Base-by-base conservation (phyloP, 1,140 invertebrate species). In the Conus betulinus region DNA sequence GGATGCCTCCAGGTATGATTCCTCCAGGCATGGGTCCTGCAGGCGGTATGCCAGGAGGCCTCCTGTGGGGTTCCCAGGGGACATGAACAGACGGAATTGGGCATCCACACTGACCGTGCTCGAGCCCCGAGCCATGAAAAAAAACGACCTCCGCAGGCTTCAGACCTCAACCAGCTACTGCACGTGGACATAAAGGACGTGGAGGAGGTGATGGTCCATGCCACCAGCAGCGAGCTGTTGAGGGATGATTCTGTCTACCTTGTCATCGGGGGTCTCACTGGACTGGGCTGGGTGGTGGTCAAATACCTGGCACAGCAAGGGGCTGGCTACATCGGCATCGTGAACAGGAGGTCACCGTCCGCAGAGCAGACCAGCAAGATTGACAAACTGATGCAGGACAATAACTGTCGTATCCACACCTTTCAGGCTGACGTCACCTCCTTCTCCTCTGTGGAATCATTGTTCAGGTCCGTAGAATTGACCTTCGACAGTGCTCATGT, bases 221-320 rank as follows among this genome's bases (percentile, higher is more conserved):
- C 87, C n/a, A 76, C 78, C 11, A 55, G 60, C 5, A n/a, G 76
- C 13, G 85, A 88, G 20, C 52, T 91, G n/a, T 90, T 92, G 76
- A 27, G 87, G 39, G 71, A 84, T 27, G 82, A 90, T 82, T 90
- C 79, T 52, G 78, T 89, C 13, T 94, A 94, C 74, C 87, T 94
- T 25, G 89, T 94, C 20, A 89, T 92, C 3, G 93, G 93, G 13
- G 93, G 93, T 8, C 63, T 92, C 11, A 93, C 93, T 17, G 93
- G 93, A 5, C 90, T 94, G 55, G 93, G 93, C 5, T 93, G 93
- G 93, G 90, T 92, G 82, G 85, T 90, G 25, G 89, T 91, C 5
- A 88, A 90, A 39, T 90, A 91, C 10, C 67, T 94, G n/a, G 91
- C 92, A 15, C 71, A 89, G 83, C 86, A 87, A 23, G 92, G 91